Evolutionary conservation across 2,797 vertebrate genomes (phyloP).

Genomic region (Neostethus bicornis): DNA sequence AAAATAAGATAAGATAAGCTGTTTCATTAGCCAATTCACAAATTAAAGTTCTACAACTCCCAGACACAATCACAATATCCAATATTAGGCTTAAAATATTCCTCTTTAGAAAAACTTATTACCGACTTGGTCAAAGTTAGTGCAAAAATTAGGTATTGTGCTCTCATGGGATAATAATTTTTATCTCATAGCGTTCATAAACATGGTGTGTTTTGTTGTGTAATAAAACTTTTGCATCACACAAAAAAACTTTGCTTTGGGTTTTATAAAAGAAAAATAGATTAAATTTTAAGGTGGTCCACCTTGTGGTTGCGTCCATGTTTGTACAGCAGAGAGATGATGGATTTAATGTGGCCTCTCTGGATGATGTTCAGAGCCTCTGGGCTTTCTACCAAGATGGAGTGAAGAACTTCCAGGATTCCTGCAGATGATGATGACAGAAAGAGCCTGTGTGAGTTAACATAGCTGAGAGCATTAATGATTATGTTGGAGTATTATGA

Average conservation of each 20-base stretch:
- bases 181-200: too few relatives aligned
- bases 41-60: neutral
- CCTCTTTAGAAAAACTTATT: too few relatives aligned
- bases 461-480: neutral
- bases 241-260: too few relatives aligned
- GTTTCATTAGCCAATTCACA: neutral
- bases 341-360: conserved; percentile 93
- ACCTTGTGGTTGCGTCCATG: conserved; percentile 98
- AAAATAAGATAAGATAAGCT: neutral
- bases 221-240: too few relatives aligned
- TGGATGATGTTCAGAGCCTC: conserved; percentile 97
- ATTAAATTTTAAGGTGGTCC: conserved; percentile 15
- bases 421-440: conserved; percentile 71
- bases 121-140: too few relatives aligned
- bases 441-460: neutral
- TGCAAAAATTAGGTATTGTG: too few relatives aligned
- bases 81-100: too few relatives aligned
- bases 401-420: conserved; percentile 96
- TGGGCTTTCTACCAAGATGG: conserved; percentile 95
- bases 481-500: neutral
- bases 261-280: too few relatives aligned
- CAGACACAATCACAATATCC: too few relatives aligned
- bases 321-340: conserved; percentile 97
- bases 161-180: too few relatives aligned
- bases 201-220: too few relatives aligned